Evolutionary conservation across 1,140 invertebrate genomes (phyloP).

Genomic region (Drosophila simulans): DNA sequence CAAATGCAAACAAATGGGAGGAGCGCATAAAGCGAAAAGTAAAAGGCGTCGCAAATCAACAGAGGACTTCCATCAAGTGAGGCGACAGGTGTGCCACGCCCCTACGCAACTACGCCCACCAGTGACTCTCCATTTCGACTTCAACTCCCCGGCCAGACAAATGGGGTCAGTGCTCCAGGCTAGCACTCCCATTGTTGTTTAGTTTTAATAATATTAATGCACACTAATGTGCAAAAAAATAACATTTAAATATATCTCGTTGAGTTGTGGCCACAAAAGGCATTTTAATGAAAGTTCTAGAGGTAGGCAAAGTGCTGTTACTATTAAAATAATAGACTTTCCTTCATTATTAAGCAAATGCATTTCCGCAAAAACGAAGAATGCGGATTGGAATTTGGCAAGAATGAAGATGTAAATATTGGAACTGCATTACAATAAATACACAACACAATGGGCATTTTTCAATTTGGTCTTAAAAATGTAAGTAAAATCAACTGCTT

Average conservation of each 20-base stretch:
- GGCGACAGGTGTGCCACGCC: slow-evolving; percentile 29
- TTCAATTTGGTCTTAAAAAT: too few species aligned
- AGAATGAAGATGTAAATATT: not conserved
- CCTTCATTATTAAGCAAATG: slow-evolving; percentile 6
- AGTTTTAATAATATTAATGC: slow-evolving; percentile 60
- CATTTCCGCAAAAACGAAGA: not conserved
- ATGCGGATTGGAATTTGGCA: not conserved
- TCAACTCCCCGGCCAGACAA: slow-evolving; percentile 26
- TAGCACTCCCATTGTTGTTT: slow-evolving; percentile 23
- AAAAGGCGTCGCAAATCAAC: slow-evolving; percentile 63
- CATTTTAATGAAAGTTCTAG: slow-evolving; percentile 30
- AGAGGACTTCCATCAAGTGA: slow-evolving; percentile 50
- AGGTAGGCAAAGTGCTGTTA: slow-evolving; percentile 6
- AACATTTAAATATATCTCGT: slow-evolving; percentile 31
- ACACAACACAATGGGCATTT: too few species aligned
- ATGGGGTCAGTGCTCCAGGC: slow-evolving; percentile 62
- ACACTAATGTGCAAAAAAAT: slow-evolving; percentile 31
- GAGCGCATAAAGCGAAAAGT: slow-evolving; percentile 55
- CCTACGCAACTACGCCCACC: not conserved
- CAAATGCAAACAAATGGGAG: slow-evolving; percentile 76
- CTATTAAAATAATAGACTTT: slow-evolving; percentile 1
- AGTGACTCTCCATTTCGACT: slow-evolving; percentile 29
- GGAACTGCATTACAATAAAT: not conserved
- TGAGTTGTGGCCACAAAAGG: slow-evolving; percentile 22
- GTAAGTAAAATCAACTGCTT: too few species aligned